Percentiles rank a stretch among this genome's conserved stretches.
Conservation (phyloP, 2,797 vertebrate genomes). For the Coendou prehensilis region DNA sequence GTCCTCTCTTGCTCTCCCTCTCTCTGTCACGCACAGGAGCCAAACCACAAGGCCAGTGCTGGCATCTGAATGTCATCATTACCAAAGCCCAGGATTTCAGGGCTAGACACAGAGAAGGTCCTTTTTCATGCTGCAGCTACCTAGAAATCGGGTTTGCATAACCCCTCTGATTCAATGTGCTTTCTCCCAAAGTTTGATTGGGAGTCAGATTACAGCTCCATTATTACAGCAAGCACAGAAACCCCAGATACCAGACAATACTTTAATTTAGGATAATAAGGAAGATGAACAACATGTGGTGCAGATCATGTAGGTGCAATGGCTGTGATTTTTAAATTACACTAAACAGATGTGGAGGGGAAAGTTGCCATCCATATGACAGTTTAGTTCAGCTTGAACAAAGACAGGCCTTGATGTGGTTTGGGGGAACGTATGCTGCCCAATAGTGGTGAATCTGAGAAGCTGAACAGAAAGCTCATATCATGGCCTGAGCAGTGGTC, state of each 20-base stretch:
- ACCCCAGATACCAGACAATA: slow-evolving; percentile 79
- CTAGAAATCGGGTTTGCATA: slow-evolving; percentile 80
- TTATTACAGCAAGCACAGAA: slow-evolving; percentile 83
- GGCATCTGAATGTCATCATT: slow-evolving; percentile 71
- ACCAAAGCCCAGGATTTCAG: slow-evolving; percentile 81
- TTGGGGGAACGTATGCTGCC: not conserved
- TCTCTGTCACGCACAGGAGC: slow-evolving; percentile 63
- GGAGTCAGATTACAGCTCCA: slow-evolving; percentile 86
- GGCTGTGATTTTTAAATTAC: slow-evolving; percentile 87
- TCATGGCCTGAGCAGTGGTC: not conserved
- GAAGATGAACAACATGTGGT: slow-evolving; percentile 85
- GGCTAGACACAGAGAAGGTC: slow-evolving; percentile 73
- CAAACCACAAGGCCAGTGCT: slow-evolving; percentile 74
- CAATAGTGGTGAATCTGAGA: not conserved
- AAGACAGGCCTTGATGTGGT: slow-evolving; percentile 19
- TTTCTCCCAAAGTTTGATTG: slow-evolving; percentile 84
- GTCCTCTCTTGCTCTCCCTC: slow-evolving; percentile 35
- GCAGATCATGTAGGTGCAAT: slow-evolving; percentile 80
- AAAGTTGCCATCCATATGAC: slow-evolving; percentile 68
- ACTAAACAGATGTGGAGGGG: slow-evolving; percentile 80
- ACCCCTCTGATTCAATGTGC: slow-evolving; percentile 83
- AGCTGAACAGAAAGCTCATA: not conserved
- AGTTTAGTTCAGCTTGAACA: slow-evolving; percentile 75
- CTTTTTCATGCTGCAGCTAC: slow-evolving; percentile 61
- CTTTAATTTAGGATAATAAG: slow-evolving; percentile 88